Percentiles rank a stretch among this genome's conserved stretches.
Evolutionary conservation across 35 echinoderm and acorn worm species (phyloP).

Genomic region (Ophiothrix spiculata): DNA sequence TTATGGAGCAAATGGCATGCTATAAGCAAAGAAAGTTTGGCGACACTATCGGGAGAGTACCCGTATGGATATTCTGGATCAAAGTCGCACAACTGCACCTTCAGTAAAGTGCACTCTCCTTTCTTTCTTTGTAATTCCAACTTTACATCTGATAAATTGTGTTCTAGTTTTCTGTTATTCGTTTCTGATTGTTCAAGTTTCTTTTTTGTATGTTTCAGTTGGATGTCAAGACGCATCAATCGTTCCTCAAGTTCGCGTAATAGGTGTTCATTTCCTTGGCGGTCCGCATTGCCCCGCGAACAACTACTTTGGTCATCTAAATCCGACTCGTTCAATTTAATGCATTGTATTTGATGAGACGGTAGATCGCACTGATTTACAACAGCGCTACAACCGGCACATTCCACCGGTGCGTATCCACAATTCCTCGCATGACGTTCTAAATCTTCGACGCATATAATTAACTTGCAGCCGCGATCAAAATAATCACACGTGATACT

Average conservation of each 20-base stretch:
- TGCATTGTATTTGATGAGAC: constrained; percentile 54
- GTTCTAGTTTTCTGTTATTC: constrained; percentile 57
- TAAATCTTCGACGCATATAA: constrained; percentile 58
- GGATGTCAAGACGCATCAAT: constrained; percentile 49
- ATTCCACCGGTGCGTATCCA: constrained; percentile 70
- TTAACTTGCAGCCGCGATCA: constrained; percentile 65
- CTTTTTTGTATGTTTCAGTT: constrained; percentile 77
- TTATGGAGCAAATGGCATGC: constrained; percentile 76
- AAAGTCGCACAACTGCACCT: constrained; percentile 30
- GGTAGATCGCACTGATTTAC: constrained; percentile 61
- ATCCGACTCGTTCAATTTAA: constrained; percentile 12
- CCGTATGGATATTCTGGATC: constrained; percentile 60
- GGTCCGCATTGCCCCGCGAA: no score
- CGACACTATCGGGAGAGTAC: constrained; percentile 62
- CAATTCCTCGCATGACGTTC: constrained; percentile 51
- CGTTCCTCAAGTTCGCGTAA: constrained; percentile 39
- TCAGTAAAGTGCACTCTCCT: constrained; percentile 30
- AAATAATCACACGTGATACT: constrained; percentile 58
- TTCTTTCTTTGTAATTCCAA: constrained; percentile 62
- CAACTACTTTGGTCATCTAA: constrained; percentile 1
- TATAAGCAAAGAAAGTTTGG: constrained; percentile 80
- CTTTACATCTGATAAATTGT: constrained; percentile 53
- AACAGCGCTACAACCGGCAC: constrained; percentile 45
- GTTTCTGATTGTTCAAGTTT: constrained; percentile 67
- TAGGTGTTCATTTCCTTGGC: not conserved